These are phyloP conservation scores for Zingel zingel DNA, from an alignment of 2,113 vertebrate species.

Conservation along the genomic window DNA sequence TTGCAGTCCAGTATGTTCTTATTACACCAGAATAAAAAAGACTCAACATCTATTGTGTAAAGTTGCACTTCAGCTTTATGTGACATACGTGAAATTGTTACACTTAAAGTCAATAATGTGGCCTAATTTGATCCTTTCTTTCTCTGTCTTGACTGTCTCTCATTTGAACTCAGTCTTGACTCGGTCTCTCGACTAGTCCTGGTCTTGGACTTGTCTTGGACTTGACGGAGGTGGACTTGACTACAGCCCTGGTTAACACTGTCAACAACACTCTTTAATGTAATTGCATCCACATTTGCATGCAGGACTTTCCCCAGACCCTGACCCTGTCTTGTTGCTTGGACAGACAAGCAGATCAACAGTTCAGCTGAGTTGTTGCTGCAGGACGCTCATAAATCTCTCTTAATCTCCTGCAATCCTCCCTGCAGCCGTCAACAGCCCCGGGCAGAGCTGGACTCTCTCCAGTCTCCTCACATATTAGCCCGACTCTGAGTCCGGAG, in stretches of 20 bases:
- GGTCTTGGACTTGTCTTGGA: no score
- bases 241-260: neutral
- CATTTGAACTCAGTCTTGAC: no score
- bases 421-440: conserved; percentile 57
- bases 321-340: neutral
- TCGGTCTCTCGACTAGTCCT: no score
- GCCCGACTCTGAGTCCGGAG: conserved; percentile 41
- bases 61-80: no score
- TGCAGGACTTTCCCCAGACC: neutral
- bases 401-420: conserved; percentile 73
- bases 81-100: no score
- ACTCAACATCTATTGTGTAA: no score
- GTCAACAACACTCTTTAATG: neutral
- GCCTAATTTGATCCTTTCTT: no score
- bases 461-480: conserved; percentile 56
- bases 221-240: no score
- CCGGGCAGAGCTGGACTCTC: conserved; percentile 64
- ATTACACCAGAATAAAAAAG: no score
- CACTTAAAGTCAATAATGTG: no score
- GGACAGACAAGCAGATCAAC: conserved; percentile 21
- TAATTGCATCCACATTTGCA: neutral
- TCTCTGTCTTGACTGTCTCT: no score
- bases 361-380: conserved; percentile 6
- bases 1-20: no score
- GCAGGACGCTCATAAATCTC: conserved; percentile 54